Evolutionary conservation across 2,113 vertebrate species (phyloP), one percentile per base, ranked within the genome.

Genomic region (Tachycineta bicolor): DNA sequence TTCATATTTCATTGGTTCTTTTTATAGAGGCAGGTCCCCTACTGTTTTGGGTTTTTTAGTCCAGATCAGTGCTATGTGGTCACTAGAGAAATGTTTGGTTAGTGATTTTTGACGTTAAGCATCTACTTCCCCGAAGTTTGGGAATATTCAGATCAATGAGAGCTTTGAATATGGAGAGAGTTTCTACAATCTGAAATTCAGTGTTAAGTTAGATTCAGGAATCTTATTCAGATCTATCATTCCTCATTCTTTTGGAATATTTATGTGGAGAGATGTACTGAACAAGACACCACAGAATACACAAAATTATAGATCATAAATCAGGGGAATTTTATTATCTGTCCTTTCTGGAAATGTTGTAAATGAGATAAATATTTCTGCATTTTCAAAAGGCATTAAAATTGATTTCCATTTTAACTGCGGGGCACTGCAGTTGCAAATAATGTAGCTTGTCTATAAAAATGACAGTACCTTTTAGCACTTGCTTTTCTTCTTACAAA

Each of bases 291-390:
- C 29, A 77, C 24, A 93, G 39, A 82, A 52, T 68, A 85, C n/a
- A 93, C 86, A 96, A 96, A 96, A 96, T 94, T 95, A 67, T 14
- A 89, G 76, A 63, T 58, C 18, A 14, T 93, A 89, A 87, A 86
- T 95, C 90, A 83, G 78, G 25, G 52, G 46, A 77, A 91, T 95
- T 97, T 98, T 97, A 90, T 70, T 67, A 76, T 68, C 71, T 58
- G 41, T 87, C 76, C 80, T 82, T 87, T 96, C 96, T 90, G 47
- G 60, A 91, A 90, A 76, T 84, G 92, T 89, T 96, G 86, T 95
- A 97, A 96, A 97, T 96, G 96, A 98, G 90, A 88, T 78, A 96
- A 95, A 87, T 93, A 92, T 86, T 96, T 95, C 89, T 82, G 77
- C 78, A 91, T 91, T 96, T 89, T 89, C 83, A 71, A 81, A 95